Evolutionary conservation across 2,113 vertebrate genomes (phyloP), one percentile per base, ranked within the genome.

Genomic region (Gobiocypris rarus): DNA sequence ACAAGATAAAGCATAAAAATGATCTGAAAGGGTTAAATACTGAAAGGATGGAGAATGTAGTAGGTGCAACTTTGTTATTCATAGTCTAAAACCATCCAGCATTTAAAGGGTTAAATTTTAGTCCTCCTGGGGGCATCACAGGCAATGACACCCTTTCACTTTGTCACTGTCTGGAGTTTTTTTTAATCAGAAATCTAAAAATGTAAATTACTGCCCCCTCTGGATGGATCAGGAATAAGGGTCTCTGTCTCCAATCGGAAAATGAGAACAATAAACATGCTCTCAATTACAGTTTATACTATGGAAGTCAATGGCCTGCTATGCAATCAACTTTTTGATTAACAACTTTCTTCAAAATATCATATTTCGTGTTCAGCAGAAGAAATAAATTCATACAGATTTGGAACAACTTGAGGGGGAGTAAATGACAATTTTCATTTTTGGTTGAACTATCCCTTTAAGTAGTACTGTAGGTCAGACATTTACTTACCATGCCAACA

Each of bases 81-180:
- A 41, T 19, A 4, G 15, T 61, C 14, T 88, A 87, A 86, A 85
- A 77, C 78, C 22, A 48, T 65, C 58, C 77, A 17, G 89, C 28
- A 88, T 38, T 3, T 88, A 86, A 93, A 92, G 91, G 88, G 91
- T 93, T 94, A 93, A 92, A 85, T 58, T 54, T 43, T 7, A 50
- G 59, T 80, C 69, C 1, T 56, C 75, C 6, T 24, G 56, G 26
- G 56, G 28, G 58, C 84, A 80, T 77, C 56, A 87, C n/a, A 87
- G 91, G 90, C 89, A 91, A 89, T 85, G 3, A 6, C 52, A 70
- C 81, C 48, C 1, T 65, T 89, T 91, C 87, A 89, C 87, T 90
- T 93, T 89, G 91, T 86, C 56, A 76, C 56, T 78, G 0, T 48
- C 48, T 41, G 74, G 50, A 0, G 17, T 10, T 11, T 5, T 45